Evolutionary conservation across 2,113 vertebrate species (phyloP), one percentile per base, ranked within the genome.

Genomic region (Sphyrna mokarran): DNA sequence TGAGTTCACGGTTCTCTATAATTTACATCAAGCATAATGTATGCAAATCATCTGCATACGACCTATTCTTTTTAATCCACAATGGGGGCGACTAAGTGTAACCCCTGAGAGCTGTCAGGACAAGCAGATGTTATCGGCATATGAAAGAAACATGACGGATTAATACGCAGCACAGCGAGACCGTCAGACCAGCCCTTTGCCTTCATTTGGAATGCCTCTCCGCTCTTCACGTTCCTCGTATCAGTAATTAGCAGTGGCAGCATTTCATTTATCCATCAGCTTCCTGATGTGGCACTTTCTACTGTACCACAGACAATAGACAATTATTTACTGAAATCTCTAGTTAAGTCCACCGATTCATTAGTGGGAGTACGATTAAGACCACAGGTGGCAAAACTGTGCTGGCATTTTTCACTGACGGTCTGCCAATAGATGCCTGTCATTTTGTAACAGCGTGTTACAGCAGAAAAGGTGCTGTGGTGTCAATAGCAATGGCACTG

Each of bases 241-340:
- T 98, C 98, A 98, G 98, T 98, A 99, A 98, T 98, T 99, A 98
- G 98, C 96, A 95, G 96, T 96, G 97, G 97, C 97, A 98, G 96
- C 96, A 97, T 98, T 98, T 98, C 97, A 97, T 98, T 98, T 98
- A 98, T 98, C 98, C 97, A 22, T 97, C 96, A 97, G 96, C 96
- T 97, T 97, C 97, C 97, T 97, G 97, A 97, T 97, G 97, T 95
- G 37, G 96, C 97, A 97, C 97, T 97, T 97, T 97, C 97, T 97
- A 97, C 98, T 95, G 97, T 95, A 96, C 95, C 91, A 96, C 97
- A 97, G 97, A 98, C 98, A 98, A 98, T 96, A 96, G 97, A 96
- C 97, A 97, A 96, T 97, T 96, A 96, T 97, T 97, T 96, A 96
- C 96, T 97, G 97, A 98, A 98, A 97, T 96, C 96, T 96, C 96